Base-by-base conservation (phyloP, 92 coral and sea anemone genomes). In the Galaxea fascicularis region DNA sequence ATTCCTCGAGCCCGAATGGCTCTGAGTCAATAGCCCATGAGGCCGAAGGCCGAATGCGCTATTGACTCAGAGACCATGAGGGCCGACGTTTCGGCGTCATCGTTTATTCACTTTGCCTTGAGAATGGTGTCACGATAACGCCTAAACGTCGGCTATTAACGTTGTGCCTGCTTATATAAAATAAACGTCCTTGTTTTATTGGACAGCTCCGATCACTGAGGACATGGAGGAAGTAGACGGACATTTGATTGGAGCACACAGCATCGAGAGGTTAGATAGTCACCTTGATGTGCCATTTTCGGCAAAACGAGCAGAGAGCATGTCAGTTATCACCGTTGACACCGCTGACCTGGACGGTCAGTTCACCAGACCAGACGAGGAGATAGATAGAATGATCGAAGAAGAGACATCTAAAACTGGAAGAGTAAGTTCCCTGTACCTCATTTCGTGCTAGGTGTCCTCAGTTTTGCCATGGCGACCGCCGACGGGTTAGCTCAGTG, bases 401-500 rank as follows among this genome's bases (percentile, higher is more conserved):
- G 93, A 93, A 39, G 98, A 95, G 75, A 93, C 80, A 28, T 87
- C 98, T 12, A 87, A 93, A 88, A 85, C 94, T 82, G 98, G 98
- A 87, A 74, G 90, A 77, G 98, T 93, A 74, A 25, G 85, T 73
- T 1, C 3, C 1, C 1, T 16, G 1, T 49, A 20, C 24, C 12
- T 22, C 15, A 8, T 4, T 14, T 29, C 4, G 11, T 1, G 10
- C 5, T 17, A 29, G 54, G 46, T 35, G 5, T 26, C 17, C 13
- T 71, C 26, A 8, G 28, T 60, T 21, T 8, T 22, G 66, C 66
- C 10, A 0, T 3, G 66, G 24, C 18, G 18, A 46, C 12, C 6
- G 12, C 7, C 6, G 6, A 5, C 6, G 12, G 51, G 51, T 5
- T 6, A 46, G 12, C 51, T 46, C 51, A 46, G 51, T 5, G 7